Evolutionary conservation across 1,140 invertebrate genomes (phyloP), one percentile per base, ranked within the genome.

Genomic region (Mylabris phalerata): DNA sequence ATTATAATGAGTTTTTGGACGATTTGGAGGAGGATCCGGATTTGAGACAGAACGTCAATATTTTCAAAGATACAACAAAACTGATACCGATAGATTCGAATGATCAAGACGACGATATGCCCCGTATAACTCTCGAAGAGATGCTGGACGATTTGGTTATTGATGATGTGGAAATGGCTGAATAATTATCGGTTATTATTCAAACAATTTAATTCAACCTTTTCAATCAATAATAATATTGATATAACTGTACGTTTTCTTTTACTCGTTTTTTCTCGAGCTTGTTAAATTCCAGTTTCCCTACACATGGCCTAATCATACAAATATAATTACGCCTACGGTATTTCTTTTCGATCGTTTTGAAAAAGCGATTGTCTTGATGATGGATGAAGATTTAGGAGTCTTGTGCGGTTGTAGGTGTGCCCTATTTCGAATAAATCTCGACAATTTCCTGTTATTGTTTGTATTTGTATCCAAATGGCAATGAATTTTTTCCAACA

Each of bases 131-230:
- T n/a, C 79, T 98, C 1, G 89, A 92, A 58, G 97, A 98, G 78
- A 98, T 99, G 97, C 76, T 99, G 57, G 95, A 98, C 61, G 96
- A 98, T 77, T 78, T 98, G 58, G 79, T 78, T n/a, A 83, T 93
- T 41, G 85, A 88, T 55, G 89, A 91, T 68, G 81, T 82, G 13
- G 84, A 87, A 63, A 87, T 88, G 84, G 76, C 71, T 13, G 81
- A 85, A 66, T 11, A 41, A 40, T 57, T 13, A 44, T 44, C 41
- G 39, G 10, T 42, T 42, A 4, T 42, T 42, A 4, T n/a, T 42
- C 41, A 10, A 19, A 19, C 19, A 19, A 19, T n/a, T 11, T 42
- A 42, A 40, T 7, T 40, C 9, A 42, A 42, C 41, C 11, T 42
- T 42, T 42, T 32, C 32, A 32, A 32, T 32, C 32, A 42, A 42